phyloP scores from a whole-genome alignment of 2,113 vertebrate genomes.

The Erpornis zantholeuca region DNA sequence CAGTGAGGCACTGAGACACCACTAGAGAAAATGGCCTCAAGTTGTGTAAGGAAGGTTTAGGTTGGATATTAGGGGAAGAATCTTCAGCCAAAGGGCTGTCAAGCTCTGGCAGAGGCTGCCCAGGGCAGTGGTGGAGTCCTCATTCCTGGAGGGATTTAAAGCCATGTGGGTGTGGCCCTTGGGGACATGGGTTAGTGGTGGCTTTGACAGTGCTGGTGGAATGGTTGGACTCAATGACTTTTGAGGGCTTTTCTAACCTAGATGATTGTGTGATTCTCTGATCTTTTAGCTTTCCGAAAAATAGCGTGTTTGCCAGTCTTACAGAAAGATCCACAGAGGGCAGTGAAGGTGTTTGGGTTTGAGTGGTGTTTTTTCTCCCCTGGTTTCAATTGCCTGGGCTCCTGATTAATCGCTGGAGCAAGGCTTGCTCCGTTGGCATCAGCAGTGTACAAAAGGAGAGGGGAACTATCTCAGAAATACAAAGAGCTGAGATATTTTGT shows the following conservation, averaged over 20 bases:
- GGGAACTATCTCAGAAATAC: constrained; percentile 34
- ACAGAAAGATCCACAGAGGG: not conserved
- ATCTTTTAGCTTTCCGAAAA: not conserved
- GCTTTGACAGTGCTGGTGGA: not conserved
- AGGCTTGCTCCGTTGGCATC: not conserved
- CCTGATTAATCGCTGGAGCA: not conserved
- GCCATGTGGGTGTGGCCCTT: not conserved
- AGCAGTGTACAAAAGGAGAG: constrained; percentile 29
- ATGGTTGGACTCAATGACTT: rapidly evolving
- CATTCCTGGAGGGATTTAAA: not conserved
- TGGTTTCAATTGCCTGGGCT: constrained; percentile 6
- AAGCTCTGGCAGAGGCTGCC: not conserved
- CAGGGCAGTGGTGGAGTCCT: not conserved
- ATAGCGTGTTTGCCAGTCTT: not conserved
- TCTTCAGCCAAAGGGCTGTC: not conserved
- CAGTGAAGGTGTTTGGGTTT: constrained; percentile 21
- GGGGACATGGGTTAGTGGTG: not conserved
- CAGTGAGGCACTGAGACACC: not conserved
- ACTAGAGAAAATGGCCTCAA: not conserved
- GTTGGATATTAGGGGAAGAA: not conserved
- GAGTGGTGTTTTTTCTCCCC: not conserved
- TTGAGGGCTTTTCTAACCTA: not conserved
- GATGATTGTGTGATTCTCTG: not conserved
- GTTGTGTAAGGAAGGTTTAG: not conserved
- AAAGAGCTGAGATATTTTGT: constrained; percentile 48